Conservation (phyloP, 2,888 invertebrate genomes). For the Petrolisthes manimaculis region DNA sequence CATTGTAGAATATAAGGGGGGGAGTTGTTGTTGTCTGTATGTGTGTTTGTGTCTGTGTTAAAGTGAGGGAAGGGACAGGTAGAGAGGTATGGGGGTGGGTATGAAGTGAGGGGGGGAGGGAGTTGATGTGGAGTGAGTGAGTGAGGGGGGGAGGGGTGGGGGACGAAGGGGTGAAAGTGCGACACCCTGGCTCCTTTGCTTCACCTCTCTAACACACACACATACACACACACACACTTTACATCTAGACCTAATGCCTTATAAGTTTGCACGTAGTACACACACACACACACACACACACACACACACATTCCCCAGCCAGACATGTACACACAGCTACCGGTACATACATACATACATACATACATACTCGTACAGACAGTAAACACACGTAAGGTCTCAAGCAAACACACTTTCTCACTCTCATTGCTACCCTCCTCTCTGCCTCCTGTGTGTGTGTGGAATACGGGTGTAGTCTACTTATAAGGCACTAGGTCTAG, state of each 20-base stretch:
- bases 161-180: conserved; percentile 20
- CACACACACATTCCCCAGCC: background rate
- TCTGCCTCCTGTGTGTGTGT: no score
- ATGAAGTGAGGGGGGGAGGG: background rate
- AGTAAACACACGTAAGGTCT: background rate
- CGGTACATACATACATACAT: conserved; percentile 12
- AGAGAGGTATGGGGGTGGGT: background rate
- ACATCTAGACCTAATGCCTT: no score
- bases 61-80: no score
- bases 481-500: no score
- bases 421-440: no score
- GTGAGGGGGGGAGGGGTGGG: conserved; percentile 10
- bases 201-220: background rate
- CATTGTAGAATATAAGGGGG: background rate
- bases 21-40: background rate
- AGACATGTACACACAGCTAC: background rate
- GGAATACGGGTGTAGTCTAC: no score
- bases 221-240: no score
- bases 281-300: conserved; percentile 19
- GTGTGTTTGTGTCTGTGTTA: background rate
- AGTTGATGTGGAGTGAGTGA: background rate
- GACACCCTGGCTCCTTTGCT: conserved; percentile 18
- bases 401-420: no score
- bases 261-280: background rate
- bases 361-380: conserved; percentile 18